phyloP scores from a whole-genome alignment of 92 coral and sea anemone genomes.

The Desmophyllum pertusum region DNA sequence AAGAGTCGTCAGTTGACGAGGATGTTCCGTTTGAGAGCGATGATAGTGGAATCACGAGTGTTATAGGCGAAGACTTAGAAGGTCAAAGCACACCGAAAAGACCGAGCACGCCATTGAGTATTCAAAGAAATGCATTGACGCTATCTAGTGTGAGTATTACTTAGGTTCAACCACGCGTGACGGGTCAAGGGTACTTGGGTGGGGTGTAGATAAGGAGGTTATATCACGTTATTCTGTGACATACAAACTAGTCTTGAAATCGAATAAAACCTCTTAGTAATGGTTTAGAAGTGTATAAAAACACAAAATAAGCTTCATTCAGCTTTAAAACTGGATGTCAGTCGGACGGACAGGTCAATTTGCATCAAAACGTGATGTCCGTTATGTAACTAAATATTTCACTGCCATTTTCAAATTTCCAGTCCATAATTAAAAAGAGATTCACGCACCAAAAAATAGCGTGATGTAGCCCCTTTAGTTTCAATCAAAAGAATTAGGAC shows the following conservation, averaged over 20 bases:
- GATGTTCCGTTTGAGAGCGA: conserved; percentile 19
- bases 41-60: background rate
- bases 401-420: background rate
- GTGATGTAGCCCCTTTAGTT: too few relatives aligned
- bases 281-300: background rate
- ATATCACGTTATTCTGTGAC: background rate
- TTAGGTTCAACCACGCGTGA: background rate
- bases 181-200: background rate
- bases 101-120: conserved; percentile 15
- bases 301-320: background rate
- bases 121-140: conserved; percentile 5
- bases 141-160: conserved; percentile 32
- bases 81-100: conserved; percentile 1
- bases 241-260: background rate
- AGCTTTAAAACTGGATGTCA: background rate
- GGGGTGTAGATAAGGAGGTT: background rate
- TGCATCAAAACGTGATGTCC: background rate
- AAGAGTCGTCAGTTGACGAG: conserved; percentile 25
- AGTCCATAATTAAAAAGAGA: background rate
- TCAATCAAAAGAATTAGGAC: background rate
- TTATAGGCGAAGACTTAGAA: background rate
- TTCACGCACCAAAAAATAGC: too few relatives aligned
- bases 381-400: background rate
- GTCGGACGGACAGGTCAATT: too few relatives aligned
- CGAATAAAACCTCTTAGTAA: background rate